Percentiles rank a stretch among this genome's conserved stretches.
These are phyloP conservation scores for Hippocampus zosterae DNA, from an alignment of 2,113 vertebrate genomes.

Conservation along the genomic window DNA sequence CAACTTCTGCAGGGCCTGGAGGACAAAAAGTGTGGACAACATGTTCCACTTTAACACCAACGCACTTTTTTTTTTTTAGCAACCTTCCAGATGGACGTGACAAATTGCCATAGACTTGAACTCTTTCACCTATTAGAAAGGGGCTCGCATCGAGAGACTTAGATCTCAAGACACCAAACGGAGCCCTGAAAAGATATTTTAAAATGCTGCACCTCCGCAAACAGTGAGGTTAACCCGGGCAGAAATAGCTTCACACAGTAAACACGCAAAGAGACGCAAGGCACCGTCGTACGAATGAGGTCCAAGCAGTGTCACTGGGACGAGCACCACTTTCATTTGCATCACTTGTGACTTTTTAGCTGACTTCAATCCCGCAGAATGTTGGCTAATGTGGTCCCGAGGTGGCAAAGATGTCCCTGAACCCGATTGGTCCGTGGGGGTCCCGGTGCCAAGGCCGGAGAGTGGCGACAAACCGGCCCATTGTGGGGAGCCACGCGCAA, in stretches of 20 bases:
- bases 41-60: constrained; percentile 32
- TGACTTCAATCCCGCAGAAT: not conserved
- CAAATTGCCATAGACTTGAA: not conserved
- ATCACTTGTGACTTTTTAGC: not conserved
- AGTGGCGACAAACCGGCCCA: constrained; percentile 50
- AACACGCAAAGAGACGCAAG: constrained; percentile 21
- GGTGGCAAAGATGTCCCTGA: constrained; percentile 7
- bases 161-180: constrained; percentile 35
- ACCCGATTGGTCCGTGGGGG: constrained; percentile 20
- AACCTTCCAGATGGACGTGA: not conserved
- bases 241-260: constrained; percentile 29
- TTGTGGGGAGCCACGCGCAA: constrained; percentile 44
- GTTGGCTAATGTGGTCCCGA: constrained; percentile 13
- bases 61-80: constrained; percentile 7
- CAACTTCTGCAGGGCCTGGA: constrained; percentile 90
- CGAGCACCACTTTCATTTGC: not conserved
- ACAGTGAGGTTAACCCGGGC: constrained; percentile 34
- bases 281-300: not conserved
- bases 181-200: constrained; percentile 32
- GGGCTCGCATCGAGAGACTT: not conserved
- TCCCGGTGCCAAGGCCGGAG: constrained; percentile 46
- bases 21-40: constrained; percentile 22
- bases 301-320: not conserved
- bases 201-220: constrained; percentile 22
- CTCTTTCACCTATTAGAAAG: constrained; percentile 31